phyloP scores from a whole-genome alignment of 2,888 invertebrate genomes.

The Tachystola acroxantha region DNA sequence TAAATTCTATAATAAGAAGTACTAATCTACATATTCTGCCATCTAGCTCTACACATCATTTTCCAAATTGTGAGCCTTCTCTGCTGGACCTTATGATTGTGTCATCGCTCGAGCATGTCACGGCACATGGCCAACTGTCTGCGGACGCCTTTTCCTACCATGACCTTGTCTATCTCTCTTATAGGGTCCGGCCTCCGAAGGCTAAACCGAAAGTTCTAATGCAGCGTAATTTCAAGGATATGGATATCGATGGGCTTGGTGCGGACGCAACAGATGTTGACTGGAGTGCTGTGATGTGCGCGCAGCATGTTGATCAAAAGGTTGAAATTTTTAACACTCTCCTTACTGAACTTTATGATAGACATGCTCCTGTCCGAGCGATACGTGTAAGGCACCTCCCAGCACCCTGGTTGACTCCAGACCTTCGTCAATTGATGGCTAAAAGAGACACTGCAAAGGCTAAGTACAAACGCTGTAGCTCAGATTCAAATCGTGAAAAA shows the following conservation, averaged over 20 bases:
- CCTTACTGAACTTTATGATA: neutral
- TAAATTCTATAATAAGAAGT: neutral
- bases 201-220: conserved; percentile 10
- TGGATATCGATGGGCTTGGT: conserved; percentile 8
- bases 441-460: no score
- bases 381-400: neutral
- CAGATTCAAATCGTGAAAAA: no score
- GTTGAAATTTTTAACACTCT: neutral
- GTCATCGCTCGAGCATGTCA: conserved; percentile 7
- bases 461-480: no score
- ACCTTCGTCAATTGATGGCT: no score
- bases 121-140: conserved; percentile 9
- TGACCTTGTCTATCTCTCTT: conserved; percentile 12
- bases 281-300: conserved; percentile 2
- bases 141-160: conserved; percentile 16
- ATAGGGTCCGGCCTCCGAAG: conserved; percentile 11
- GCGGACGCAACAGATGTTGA: conserved; percentile 7
- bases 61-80: conserved; percentile 7
- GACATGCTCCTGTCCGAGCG: neutral
- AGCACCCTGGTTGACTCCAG: neutral
- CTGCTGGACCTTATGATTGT: conserved; percentile 8
- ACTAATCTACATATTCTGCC: no score
- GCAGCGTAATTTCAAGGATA: conserved; percentile 10
- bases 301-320: neutral
- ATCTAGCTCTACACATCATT: conserved; percentile 5